Percentiles rank a stretch among this genome's conserved stretches.
Evolutionary conservation across 2,888 invertebrate species (phyloP).

Genomic region (Diaprepes abbreviatus): DNA sequence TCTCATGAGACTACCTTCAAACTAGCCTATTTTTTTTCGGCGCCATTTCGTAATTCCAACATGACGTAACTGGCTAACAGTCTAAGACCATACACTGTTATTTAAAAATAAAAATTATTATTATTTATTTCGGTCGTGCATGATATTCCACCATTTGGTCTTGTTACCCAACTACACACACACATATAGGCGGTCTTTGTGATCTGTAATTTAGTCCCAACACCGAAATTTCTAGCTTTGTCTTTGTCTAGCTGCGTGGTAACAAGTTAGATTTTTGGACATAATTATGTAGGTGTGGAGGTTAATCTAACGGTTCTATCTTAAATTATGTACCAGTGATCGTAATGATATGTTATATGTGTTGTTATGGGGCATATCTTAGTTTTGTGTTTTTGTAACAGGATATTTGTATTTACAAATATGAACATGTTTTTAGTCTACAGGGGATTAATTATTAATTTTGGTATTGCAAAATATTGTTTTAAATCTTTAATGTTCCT

Average conservation of each 20-base stretch:
- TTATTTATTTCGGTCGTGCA: conserved; percentile 44
- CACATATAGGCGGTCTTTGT: conserved; percentile 37
- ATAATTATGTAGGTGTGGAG: conserved; percentile 45
- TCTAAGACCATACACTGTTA: conserved; percentile 33
- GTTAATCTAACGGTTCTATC: conserved; percentile 44
- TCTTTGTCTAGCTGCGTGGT: conserved; percentile 32
- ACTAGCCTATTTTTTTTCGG: conserved; percentile 27
- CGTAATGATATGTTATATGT: conserved; percentile 4
- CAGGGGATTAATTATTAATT: too few relatives aligned
- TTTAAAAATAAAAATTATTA: conserved; percentile 43
- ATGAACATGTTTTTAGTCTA: too few relatives aligned
- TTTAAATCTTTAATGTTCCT: too few relatives aligned
- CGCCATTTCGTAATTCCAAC: conserved; percentile 31
- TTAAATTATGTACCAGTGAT: conserved; percentile 25
- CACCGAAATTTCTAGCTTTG: conserved; percentile 38
- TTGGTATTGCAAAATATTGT: too few relatives aligned
- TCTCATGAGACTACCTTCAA: conserved; percentile 3
- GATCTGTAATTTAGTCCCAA: conserved; percentile 43
- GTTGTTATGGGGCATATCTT: background rate
- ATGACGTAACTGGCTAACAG: conserved; percentile 27
- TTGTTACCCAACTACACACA: conserved; percentile 28
- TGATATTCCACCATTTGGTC: conserved; percentile 37
- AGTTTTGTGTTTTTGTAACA: background rate
- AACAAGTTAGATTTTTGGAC: conserved; percentile 34
- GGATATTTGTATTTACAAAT: too few relatives aligned